Conservation (phyloP, 2,888 invertebrate species). For the Nycteola revayana region DNA sequence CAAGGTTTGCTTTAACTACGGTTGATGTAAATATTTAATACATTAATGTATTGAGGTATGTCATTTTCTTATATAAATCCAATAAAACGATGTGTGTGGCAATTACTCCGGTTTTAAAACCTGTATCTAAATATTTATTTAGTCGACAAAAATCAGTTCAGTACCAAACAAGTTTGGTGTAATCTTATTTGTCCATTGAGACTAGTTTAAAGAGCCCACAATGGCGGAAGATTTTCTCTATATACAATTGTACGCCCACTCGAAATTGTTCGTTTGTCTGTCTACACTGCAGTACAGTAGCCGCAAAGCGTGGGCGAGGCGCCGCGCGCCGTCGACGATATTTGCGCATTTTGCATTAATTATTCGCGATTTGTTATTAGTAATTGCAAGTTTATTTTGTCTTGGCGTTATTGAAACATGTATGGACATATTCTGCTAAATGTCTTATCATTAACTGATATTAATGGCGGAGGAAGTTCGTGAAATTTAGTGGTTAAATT, state of each 20-base stretch:
- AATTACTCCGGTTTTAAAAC: conserved; percentile 13
- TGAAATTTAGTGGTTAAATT: no score
- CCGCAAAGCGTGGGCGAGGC: conserved; percentile 38
- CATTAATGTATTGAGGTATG: no score
- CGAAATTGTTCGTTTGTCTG: conserved; percentile 23
- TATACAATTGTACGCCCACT: conserved; percentile 31
- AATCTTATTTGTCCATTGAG: conserved; percentile 23
- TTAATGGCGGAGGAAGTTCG: no score
- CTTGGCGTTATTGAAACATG: no score
- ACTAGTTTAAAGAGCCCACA: conserved; percentile 16
- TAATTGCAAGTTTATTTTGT: conserved; percentile 12
- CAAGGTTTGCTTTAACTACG: no score
- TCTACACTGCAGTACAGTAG: conserved; percentile 32
- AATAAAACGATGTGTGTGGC: conserved; percentile 29
- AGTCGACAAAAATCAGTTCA: conserved; percentile 12
- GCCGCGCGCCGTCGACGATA: conserved; percentile 35
- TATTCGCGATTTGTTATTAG: conserved; percentile 33
- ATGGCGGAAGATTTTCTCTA: conserved; percentile 23
- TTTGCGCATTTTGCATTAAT: conserved; percentile 49
- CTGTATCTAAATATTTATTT: conserved; percentile 17
- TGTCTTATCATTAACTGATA: no score
- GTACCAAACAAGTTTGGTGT: conserved; percentile 22
- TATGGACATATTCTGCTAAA: no score
- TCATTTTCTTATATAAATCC: no score
- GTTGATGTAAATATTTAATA: no score